Conservation (phyloP, 2,888 invertebrate species). For the Thyatira batis region DNA sequence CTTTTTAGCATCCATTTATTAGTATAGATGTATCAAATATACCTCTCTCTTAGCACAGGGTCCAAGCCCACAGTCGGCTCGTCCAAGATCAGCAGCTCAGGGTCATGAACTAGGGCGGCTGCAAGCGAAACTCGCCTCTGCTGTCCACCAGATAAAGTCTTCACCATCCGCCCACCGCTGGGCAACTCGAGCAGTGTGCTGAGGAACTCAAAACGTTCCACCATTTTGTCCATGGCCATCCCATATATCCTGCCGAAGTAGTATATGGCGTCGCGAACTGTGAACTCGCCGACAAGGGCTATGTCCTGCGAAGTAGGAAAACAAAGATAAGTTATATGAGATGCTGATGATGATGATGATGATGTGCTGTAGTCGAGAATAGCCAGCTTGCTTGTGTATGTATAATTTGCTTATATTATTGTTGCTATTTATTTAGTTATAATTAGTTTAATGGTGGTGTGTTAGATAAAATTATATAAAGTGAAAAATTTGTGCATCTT, state of each 20-base stretch:
- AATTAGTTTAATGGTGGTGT: too few relatives aligned
- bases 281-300: constrained; percentile 89
- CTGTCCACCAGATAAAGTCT: constrained; percentile 93
- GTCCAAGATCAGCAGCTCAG: constrained; percentile 93
- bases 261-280: constrained; percentile 90
- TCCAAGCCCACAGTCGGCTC: constrained; percentile 98
- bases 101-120: constrained; percentile 93
- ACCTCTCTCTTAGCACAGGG: constrained; percentile 92
- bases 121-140: constrained; percentile 94
- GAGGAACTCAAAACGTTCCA: constrained; percentile 86
- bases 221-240: constrained; percentile 84
- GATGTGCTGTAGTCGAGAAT: too few relatives aligned
- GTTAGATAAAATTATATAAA: too few relatives aligned
- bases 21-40: too few relatives aligned
- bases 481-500: too few relatives aligned
- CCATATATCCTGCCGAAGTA: constrained; percentile 95
- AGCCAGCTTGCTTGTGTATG: too few relatives aligned
- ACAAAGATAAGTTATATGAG: neutral
- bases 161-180: constrained; percentile 83
- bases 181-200: constrained; percentile 89
- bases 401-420: too few relatives aligned
- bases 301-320: constrained; percentile 83
- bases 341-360: too few relatives aligned
- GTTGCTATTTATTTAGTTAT: too few relatives aligned
- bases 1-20: too few relatives aligned